These are phyloP conservation scores for Nephrocerus scutellatus DNA, from an alignment of 2,888 invertebrate species.

Conservation along the genomic window DNA sequence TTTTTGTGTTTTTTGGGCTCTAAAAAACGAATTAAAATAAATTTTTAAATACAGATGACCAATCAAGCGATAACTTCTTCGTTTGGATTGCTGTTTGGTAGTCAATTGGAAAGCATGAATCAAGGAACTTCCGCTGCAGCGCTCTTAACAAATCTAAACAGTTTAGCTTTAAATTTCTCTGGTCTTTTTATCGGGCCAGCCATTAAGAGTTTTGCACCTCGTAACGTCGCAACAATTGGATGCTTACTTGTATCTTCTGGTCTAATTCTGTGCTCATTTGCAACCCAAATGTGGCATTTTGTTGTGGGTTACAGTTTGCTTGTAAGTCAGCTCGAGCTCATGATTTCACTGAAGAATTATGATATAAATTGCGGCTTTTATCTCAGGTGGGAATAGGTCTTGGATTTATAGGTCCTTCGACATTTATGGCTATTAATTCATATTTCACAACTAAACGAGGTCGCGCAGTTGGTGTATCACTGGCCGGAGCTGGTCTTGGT, in stretches of 20 bases:
- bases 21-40: neutral
- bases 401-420: conserved; percentile 63
- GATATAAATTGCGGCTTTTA: neutral
- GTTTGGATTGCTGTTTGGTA: conserved; percentile 63
- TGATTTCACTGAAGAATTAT: neutral
- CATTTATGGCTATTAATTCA: conserved; percentile 64
- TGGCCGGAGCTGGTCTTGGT: conserved; percentile 69
- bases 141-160: conserved; percentile 60
- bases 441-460: conserved; percentile 63
- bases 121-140: conserved; percentile 61
- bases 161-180: conserved; percentile 43
- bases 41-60: conserved; percentile 51
- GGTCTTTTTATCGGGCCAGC: conserved; percentile 65
- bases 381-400: conserved; percentile 56
- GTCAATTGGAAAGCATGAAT: conserved; percentile 57
- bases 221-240: conserved; percentile 53
- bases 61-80: conserved; percentile 65
- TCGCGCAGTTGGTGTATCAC: conserved; percentile 66
- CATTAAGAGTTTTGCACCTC: conserved; percentile 53
- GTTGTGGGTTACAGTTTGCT: conserved; percentile 53
- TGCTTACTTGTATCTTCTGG: conserved; percentile 52
- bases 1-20: neutral
- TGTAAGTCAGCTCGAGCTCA: conserved; percentile 41
- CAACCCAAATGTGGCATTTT: conserved; percentile 51
- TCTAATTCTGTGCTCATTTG: conserved; percentile 51